These are phyloP conservation scores for Paracentrotus lividus DNA, from an alignment of 53 echinoderm and acorn worm species.

Conservation along the genomic window DNA sequence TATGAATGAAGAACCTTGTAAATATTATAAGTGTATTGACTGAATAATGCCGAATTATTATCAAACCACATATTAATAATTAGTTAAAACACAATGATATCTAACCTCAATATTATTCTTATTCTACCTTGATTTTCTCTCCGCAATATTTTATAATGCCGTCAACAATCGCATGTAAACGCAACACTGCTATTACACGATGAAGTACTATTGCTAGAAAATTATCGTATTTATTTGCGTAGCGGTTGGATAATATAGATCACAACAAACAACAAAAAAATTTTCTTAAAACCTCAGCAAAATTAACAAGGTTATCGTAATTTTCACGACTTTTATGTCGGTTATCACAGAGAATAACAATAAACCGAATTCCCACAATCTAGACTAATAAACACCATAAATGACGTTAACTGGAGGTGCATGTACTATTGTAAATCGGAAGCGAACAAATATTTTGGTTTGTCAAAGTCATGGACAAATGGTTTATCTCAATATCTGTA, in stretches of 20 bases:
- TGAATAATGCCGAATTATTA: background rate
- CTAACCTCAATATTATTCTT: background rate
- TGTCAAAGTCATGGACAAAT: slow-evolving; percentile 3
- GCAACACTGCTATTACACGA: background rate
- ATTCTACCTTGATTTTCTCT: background rate
- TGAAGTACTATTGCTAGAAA: no score
- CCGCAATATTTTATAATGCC: background rate
- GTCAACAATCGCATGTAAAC: background rate
- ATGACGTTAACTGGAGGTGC: background rate
- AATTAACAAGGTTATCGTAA: slow-evolving; percentile 28
- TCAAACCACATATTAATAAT: background rate
- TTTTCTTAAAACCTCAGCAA: background rate
- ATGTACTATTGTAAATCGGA: background rate
- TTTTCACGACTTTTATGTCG: slow-evolving; percentile 7
- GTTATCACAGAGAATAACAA: background rate
- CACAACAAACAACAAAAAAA: no score
- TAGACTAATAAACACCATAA: background rate
- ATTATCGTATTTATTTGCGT: no score
- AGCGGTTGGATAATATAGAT: no score
- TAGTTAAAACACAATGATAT: background rate
- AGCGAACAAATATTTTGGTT: slow-evolving; percentile 4
- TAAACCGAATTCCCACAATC: background rate
- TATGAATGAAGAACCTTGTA: background rate
- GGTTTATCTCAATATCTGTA: slow-evolving; percentile 13
- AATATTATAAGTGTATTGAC: background rate